Evolutionary conservation across 2,888 invertebrate genomes (phyloP).

Genomic region (Agrilus cyanescens): DNA sequence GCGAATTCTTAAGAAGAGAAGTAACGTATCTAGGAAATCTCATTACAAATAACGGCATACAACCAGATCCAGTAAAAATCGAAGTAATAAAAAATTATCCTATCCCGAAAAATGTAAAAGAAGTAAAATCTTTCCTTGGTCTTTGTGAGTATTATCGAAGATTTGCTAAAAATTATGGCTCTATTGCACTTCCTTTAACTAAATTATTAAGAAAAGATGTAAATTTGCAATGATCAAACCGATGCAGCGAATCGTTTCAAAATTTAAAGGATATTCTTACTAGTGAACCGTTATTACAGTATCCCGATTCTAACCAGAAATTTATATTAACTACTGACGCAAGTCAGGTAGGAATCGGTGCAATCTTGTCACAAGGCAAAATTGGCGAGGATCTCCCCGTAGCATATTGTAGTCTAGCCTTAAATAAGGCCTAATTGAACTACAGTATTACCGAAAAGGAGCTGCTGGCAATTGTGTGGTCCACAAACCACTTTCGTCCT

Average conservation of each 20-base stretch:
- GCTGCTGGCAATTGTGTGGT: constrained; percentile 28
- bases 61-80: too few relatives aligned
- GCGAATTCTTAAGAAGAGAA: too few relatives aligned
- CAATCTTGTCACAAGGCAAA: constrained; percentile 23
- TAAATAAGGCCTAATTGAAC: constrained; percentile 24
- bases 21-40: too few relatives aligned
- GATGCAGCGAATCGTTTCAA: constrained; percentile 11
- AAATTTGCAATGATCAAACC: too few relatives aligned
- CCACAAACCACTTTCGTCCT: constrained; percentile 25
- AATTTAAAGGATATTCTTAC: constrained; percentile 10
- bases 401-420: too few relatives aligned
- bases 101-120: constrained; percentile 1
- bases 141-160: constrained; percentile 24
- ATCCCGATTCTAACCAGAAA: too few relatives aligned
- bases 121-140: constrained; percentile 21
- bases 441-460: constrained; percentile 30
- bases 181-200: constrained; percentile 20
- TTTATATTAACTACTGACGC: too few relatives aligned
- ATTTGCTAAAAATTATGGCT: constrained; percentile 22
- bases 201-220: too few relatives aligned
- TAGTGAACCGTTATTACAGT: constrained; percentile 9
- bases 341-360: too few relatives aligned
- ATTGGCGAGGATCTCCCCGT: too few relatives aligned
- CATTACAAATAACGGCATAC: too few relatives aligned
- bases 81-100: neutral